Percentiles rank a stretch among this genome's conserved stretches.
These are phyloP conservation scores for Rhinella marina DNA, from an alignment of 2,797 vertebrate species.

Conservation along the genomic window DNA sequence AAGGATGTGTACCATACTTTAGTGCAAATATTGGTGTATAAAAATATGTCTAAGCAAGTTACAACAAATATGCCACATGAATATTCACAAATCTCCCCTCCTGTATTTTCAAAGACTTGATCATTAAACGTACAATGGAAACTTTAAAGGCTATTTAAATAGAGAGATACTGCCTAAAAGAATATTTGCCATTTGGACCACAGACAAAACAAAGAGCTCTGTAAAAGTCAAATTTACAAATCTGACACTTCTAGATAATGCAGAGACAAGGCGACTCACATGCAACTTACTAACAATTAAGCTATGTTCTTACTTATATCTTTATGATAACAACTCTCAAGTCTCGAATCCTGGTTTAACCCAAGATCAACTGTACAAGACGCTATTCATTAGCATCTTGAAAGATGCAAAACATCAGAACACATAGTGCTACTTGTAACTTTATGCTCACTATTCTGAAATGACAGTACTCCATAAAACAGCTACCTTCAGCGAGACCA, in stretches of 20 bases:
- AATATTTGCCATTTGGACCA: neutral
- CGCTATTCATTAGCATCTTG: neutral
- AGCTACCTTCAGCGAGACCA: neutral
- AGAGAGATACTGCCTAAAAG: neutral
- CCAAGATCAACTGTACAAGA: neutral
- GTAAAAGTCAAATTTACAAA: neutral
- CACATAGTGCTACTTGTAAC: neutral
- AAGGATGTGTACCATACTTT: too few relatives aligned
- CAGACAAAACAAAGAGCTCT: neutral
- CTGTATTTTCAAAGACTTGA: too few relatives aligned
- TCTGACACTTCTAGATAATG: neutral
- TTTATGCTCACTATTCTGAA: neutral
- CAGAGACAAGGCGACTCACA: neutral
- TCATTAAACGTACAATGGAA: too few relatives aligned
- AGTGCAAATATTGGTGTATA: too few relatives aligned
- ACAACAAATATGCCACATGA: too few relatives aligned
- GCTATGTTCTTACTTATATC: conserved; percentile 3
- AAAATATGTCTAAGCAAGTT: too few relatives aligned
- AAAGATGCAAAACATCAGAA: neutral
- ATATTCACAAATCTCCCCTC: too few relatives aligned
- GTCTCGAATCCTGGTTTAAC: neutral
- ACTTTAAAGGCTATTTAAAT: too few relatives aligned
- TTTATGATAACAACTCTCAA: neutral
- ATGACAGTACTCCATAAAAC: neutral
- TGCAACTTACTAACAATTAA: neutral